phyloP scores from a whole-genome alignment of 2,888 invertebrate species.

The Ophioninae sp. region DNA sequence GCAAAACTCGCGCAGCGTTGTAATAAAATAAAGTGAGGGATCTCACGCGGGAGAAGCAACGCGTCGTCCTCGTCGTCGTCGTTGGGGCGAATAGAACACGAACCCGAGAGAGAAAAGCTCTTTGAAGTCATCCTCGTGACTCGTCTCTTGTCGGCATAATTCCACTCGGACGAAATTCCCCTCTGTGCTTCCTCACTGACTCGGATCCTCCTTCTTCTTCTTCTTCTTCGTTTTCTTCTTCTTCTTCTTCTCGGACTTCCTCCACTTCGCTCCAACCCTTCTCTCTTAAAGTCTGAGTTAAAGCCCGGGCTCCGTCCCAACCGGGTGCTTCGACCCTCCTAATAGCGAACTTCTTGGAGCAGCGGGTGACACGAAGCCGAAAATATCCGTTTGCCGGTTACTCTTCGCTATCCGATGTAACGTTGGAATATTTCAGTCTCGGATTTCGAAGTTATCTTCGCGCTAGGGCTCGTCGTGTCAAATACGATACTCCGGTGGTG shows the following conservation, averaged over 20 bases:
- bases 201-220: conserved; percentile 47
- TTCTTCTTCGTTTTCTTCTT: background rate
- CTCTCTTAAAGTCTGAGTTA: conserved; percentile 58
- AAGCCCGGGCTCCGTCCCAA: conserved; percentile 40
- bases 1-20: conserved; percentile 47
- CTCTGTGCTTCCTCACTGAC: conserved; percentile 48
- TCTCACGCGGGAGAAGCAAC: conserved; percentile 38
- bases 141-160: conserved; percentile 70
- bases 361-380: conserved; percentile 72
- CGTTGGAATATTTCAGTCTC: background rate
- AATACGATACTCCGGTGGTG: too few species aligned
- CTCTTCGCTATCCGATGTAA: background rate
- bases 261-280: conserved; percentile 22
- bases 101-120: conserved; percentile 57
- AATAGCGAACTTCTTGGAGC: conserved; percentile 60
- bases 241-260: background rate
- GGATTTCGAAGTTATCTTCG: background rate
- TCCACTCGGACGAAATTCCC: conserved; percentile 53
- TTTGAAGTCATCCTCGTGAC: conserved; percentile 70
- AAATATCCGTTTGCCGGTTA: conserved; percentile 67
- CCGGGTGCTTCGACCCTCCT: conserved; percentile 40
- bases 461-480: background rate
- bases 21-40: conserved; percentile 70
- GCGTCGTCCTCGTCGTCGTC: conserved; percentile 33
- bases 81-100: conserved; percentile 46